Evolutionary conservation across 92 coral and sea anemone species (phyloP).

Genomic region (Desmophyllum pertusum): DNA sequence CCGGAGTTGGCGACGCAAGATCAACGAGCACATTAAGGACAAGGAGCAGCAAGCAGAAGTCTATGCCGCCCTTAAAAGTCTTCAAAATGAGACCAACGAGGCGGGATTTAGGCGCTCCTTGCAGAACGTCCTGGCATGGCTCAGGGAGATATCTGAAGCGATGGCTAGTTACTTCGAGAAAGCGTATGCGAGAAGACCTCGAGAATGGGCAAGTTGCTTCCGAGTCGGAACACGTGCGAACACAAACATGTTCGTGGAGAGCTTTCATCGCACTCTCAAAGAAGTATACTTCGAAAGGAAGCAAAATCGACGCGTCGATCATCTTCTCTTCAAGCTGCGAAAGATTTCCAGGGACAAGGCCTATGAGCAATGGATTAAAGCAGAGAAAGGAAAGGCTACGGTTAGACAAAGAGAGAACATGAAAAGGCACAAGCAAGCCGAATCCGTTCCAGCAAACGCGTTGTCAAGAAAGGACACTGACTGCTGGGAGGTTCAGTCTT

Average conservation of each 20-base stretch:
- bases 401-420: constrained; percentile 29
- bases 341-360: constrained; percentile 44
- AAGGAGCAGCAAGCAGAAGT: constrained; percentile 28
- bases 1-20: constrained; percentile 34
- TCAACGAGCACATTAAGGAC: constrained; percentile 24
- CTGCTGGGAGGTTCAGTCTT: constrained; percentile 12
- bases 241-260: constrained; percentile 48
- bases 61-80: constrained; percentile 19
- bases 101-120: too few species aligned
- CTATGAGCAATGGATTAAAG: constrained; percentile 39
- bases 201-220: constrained; percentile 41
- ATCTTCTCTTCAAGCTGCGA: constrained; percentile 31
- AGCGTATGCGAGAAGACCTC: constrained; percentile 7
- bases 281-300: constrained; percentile 40
- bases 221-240: constrained; percentile 23
- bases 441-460: neutral
- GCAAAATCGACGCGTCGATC: constrained; percentile 29
- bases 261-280: constrained; percentile 32
- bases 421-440: constrained; percentile 21
- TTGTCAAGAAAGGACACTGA: neutral
- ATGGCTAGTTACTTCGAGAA: too few species aligned
- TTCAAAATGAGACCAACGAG: too few species aligned
- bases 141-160: too few species aligned
- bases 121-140: too few species aligned
- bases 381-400: constrained; percentile 39